phyloP scores from a whole-genome alignment of 2,113 vertebrate genomes.

The Burhinus bistriatus region DNA sequence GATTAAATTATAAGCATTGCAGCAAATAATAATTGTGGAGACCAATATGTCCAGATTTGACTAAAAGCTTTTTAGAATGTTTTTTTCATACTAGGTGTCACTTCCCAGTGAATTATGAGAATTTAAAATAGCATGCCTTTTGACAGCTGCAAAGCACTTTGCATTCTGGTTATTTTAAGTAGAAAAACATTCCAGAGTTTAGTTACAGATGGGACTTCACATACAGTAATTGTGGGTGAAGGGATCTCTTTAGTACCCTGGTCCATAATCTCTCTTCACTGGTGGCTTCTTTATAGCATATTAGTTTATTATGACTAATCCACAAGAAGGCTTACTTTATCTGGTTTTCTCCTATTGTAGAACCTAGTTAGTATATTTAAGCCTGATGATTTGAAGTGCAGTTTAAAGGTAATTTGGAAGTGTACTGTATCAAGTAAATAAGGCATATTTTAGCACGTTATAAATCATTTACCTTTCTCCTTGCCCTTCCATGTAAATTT shows the following conservation, averaged over 20 bases:
- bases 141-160: slow-evolving; percentile 1
- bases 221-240: neutral
- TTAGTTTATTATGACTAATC: neutral
- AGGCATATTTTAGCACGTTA: neutral
- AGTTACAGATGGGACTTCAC: neutral
- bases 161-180: slow-evolving; percentile 3
- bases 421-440: neutral
- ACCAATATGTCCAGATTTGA: slow-evolving; percentile 37
- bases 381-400: neutral
- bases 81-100: neutral
- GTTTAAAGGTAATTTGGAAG: slow-evolving; percentile 13
- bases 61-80: slow-evolving; percentile 23
- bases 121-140: neutral
- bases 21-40: slow-evolving; percentile 41
- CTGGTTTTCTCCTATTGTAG: neutral
- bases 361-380: neutral
- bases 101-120: neutral
- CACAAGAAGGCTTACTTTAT: neutral
- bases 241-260: neutral
- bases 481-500: neutral
- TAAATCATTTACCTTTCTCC: neutral
- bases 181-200: slow-evolving; percentile 52
- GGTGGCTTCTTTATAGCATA: neutral
- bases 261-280: neutral
- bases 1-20: neutral